Conservation (phyloP, 2,888 invertebrate genomes). For the Hyposoter didymator region DNA sequence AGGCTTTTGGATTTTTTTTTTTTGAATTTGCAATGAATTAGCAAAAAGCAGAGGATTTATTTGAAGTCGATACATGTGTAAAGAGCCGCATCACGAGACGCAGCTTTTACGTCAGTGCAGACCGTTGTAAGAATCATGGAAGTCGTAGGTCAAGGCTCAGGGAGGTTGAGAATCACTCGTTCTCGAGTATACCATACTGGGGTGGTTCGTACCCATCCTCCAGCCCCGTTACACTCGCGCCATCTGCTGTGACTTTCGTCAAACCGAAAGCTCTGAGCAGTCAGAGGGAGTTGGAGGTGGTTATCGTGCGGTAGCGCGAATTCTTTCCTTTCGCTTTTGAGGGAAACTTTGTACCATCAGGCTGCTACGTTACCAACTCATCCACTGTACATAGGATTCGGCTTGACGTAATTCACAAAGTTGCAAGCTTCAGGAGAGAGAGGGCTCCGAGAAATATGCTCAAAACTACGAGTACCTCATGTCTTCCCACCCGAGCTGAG, state of each 20-base stretch:
- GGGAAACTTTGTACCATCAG: slow-evolving; percentile 65
- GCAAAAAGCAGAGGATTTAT: not conserved
- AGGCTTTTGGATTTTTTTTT: not conserved
- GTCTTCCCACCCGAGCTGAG: slow-evolving; percentile 57
- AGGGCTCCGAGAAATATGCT: slow-evolving; percentile 22
- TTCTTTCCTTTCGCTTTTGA: slow-evolving; percentile 50
- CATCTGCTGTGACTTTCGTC: slow-evolving; percentile 62
- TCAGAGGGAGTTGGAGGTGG: slow-evolving; percentile 46
- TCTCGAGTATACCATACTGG: slow-evolving; percentile 4
- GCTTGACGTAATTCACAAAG: slow-evolving; percentile 25
- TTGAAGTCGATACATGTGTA: not conserved
- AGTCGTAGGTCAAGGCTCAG: slow-evolving; percentile 58
- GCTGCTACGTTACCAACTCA: slow-evolving; percentile 71
- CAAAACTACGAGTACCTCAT: slow-evolving; percentile 61
- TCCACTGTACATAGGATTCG: not conserved
- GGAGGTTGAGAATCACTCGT: slow-evolving; percentile 57
- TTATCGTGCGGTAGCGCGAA: slow-evolving; percentile 42
- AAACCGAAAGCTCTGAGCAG: slow-evolving; percentile 41
- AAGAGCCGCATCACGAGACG: slow-evolving; percentile 21
- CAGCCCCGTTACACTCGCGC: slow-evolving; percentile 59
- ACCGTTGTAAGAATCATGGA: slow-evolving; percentile 30
- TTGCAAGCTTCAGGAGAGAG: slow-evolving; percentile 8
- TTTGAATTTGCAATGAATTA: not conserved
- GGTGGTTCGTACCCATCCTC: slow-evolving; percentile 6
- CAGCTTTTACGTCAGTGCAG: slow-evolving; percentile 56